These are phyloP conservation scores for Aythya fuligula DNA, from an alignment of 2,797 vertebrate genomes.

Conservation along the genomic window DNA sequence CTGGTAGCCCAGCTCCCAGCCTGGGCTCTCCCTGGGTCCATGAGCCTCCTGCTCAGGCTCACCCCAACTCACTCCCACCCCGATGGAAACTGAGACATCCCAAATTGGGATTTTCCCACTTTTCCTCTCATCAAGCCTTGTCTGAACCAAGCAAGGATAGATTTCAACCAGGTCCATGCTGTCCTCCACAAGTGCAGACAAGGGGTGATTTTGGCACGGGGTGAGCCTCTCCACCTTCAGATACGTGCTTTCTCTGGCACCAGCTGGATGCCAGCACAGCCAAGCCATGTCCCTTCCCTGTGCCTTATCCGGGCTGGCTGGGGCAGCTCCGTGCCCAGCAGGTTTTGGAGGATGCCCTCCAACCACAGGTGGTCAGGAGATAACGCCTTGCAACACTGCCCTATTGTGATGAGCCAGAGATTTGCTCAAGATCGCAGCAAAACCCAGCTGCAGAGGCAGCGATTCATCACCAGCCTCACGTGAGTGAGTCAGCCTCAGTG, in stretches of 20 bases:
- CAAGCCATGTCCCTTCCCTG: background rate
- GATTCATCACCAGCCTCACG: background rate
- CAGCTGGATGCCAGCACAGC: accelerated
- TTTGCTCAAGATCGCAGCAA: background rate
- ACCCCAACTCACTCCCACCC: background rate
- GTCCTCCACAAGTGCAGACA: background rate
- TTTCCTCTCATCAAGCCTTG: background rate
- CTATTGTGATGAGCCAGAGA: accelerated
- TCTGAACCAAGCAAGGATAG: background rate
- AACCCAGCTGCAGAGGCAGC: accelerated
- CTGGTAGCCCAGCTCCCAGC: background rate
- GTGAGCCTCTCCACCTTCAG: background rate
- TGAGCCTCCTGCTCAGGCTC: background rate
- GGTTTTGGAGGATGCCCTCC: background rate
- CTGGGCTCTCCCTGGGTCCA: accelerated
- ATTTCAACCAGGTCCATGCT: background rate
- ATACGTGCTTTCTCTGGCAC: background rate
- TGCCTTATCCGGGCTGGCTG: background rate
- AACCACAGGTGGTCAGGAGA: background rate
- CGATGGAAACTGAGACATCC: accelerated
- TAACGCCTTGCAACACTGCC: background rate
- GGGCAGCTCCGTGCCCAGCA: background rate
- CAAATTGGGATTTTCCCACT: background rate
- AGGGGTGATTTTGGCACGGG: accelerated
- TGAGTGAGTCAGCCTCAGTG: background rate